Conservation (phyloP, 2,888 invertebrate genomes). For the Horisme vitalbata region DNA sequence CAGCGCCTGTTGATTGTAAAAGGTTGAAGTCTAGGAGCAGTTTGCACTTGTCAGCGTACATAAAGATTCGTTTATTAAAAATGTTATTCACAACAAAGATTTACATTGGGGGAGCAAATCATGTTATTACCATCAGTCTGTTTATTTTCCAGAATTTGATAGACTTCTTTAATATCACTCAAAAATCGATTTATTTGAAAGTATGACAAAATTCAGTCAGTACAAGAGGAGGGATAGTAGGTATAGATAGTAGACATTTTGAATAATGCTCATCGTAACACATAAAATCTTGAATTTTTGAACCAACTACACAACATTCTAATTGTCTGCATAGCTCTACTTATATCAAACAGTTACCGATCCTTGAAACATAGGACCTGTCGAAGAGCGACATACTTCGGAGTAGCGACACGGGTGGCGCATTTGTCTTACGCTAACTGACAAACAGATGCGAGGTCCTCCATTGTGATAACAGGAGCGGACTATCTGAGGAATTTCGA, state of each 20-base stretch:
- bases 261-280: slow-evolving; percentile 12
- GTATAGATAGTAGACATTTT: slow-evolving; percentile 8
- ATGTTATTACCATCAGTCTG: no score
- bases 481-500: slow-evolving; percentile 72
- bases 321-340: slow-evolving; percentile 27
- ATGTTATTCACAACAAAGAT: no score
- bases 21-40: neutral
- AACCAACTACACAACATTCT: slow-evolving; percentile 23
- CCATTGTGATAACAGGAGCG: slow-evolving; percentile 65
- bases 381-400: slow-evolving; percentile 48
- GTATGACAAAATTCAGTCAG: no score
- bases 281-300: slow-evolving; percentile 15
- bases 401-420: slow-evolving; percentile 70
- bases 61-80: no score
- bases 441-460: slow-evolving; percentile 74
- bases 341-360: slow-evolving; percentile 32
- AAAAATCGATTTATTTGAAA: no score
- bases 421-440: slow-evolving; percentile 62
- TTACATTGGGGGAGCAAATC: no score
- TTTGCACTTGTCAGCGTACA: neutral
- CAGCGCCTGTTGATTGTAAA: slow-evolving; percentile 31
- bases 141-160: no score
- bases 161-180: no score
- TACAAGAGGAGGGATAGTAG: no score
- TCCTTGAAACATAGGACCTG: slow-evolving; percentile 44